These are phyloP conservation scores for Temnothorax curvispinosus DNA, from an alignment of 1,140 invertebrate genomes.

Conservation along the genomic window DNA sequence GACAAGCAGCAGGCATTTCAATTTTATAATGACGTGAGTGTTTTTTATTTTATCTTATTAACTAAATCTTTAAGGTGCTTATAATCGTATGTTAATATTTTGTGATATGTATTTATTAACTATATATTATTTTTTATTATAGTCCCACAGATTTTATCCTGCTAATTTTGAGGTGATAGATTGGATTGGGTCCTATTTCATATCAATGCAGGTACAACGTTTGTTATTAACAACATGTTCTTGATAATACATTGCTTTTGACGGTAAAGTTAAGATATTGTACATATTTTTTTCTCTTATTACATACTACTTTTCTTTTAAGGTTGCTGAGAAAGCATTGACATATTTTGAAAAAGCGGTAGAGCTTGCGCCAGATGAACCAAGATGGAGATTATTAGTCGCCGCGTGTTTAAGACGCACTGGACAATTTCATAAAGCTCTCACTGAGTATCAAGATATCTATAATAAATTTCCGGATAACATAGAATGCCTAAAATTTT, in stretches of 20 bases:
- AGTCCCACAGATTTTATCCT: conserved; percentile 96
- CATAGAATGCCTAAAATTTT: conserved; percentile 93
- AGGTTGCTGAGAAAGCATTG: conserved; percentile 94
- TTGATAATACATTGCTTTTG: background rate
- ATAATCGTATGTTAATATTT: conserved; percentile 20
- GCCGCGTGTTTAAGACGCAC: conserved; percentile 93
- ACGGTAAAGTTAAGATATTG: background rate
- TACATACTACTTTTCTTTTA: background rate
- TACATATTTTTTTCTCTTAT: background rate
- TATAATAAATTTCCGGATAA: conserved; percentile 94
- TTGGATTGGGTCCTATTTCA: conserved; percentile 96
- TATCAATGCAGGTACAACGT: conserved; percentile 91
- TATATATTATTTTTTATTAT: conserved; percentile 65
- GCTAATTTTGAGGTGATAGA: conserved; percentile 96
- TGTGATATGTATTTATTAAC: conserved; percentile 19
- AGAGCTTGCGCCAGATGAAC: conserved; percentile 94
- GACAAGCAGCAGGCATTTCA: conserved; percentile 97
- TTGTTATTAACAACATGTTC: conserved; percentile 12
- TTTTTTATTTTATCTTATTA: background rate
- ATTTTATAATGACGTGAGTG: conserved; percentile 94
- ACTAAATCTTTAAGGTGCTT: background rate
- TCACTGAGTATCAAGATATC: conserved; percentile 93
- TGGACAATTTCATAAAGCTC: conserved; percentile 94
- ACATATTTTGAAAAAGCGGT: conserved; percentile 95
- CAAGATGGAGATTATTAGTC: conserved; percentile 94